Conservation (phyloP, 1,140 invertebrate genomes). For the Hyposmocoma kahamanoa region DNA sequence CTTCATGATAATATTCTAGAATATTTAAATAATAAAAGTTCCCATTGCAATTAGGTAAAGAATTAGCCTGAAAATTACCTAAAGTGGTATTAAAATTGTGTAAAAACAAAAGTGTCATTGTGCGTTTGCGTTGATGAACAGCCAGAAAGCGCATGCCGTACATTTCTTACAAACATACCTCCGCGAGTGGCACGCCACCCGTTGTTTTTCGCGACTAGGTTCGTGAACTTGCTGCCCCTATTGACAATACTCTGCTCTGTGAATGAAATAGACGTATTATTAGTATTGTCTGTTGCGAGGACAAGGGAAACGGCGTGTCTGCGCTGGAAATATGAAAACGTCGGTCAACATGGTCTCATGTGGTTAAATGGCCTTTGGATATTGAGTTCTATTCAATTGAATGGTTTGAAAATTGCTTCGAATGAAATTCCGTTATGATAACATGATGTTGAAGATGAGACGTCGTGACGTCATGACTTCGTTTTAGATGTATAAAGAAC, state of each 20-base stretch:
- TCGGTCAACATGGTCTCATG: neutral
- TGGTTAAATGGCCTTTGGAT: neutral
- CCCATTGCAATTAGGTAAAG: no score
- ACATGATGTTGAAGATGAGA: no score
- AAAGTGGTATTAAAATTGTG: no score
- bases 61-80: no score
- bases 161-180: slow-evolving; percentile 41
- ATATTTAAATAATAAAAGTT: no score
- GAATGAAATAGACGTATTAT: slow-evolving; percentile 34
- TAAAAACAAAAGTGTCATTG: no score
- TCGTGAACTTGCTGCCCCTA: slow-evolving; percentile 61
- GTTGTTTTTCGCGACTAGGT: slow-evolving; percentile 55
- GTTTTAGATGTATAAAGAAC: no score
- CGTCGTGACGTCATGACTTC: no score
- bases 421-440: no score
- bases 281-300: neutral
- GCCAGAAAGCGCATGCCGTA: slow-evolving; percentile 26
- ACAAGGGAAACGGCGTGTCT: neutral
- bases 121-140: slow-evolving; percentile 10
- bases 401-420: neutral
- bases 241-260: slow-evolving; percentile 70
- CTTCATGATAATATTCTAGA: no score
- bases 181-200: slow-evolving; percentile 65
- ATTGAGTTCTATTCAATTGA: neutral
- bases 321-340: neutral